Evolutionary conservation across 2,113 vertebrate species (phyloP).

Genomic region (Periophthalmus modestus): DNA sequence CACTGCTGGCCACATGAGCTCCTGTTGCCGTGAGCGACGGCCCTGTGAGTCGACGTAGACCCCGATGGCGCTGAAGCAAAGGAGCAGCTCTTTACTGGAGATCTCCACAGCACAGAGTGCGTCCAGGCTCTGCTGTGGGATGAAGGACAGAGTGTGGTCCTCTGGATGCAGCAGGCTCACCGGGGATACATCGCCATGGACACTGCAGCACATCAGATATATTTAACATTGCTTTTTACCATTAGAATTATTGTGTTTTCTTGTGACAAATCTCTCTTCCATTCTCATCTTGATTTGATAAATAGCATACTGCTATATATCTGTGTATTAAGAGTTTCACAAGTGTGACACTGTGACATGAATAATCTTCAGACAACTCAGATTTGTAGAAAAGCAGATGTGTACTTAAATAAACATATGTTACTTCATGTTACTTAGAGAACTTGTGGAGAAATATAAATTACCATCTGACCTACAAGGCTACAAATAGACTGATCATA

Average conservation of each 20-base stretch:
- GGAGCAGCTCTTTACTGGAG: conserved; percentile 93
- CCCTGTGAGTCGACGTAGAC: conserved; percentile 97
- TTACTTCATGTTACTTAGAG: not conserved
- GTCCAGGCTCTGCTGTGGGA: conserved; percentile 87
- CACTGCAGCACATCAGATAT: conserved; percentile 39
- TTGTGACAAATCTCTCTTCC: no score
- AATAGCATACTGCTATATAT: no score
- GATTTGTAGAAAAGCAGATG: no score
- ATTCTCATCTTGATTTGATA: no score
- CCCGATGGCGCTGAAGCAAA: conserved; percentile 96
- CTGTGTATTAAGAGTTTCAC: no score
- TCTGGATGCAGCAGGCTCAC: conserved; percentile 89
- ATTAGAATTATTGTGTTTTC: no score
- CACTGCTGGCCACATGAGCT: conserved; percentile 94
- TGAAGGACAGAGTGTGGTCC: conserved; percentile 94
- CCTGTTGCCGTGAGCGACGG: conserved; percentile 93
- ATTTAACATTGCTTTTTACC: no score
- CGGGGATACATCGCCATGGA: conserved; percentile 84
- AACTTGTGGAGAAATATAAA: not conserved
- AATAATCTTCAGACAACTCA: no score
- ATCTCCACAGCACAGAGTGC: conserved; percentile 97
- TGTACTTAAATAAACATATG: not conserved
- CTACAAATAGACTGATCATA: no score
- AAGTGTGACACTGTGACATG: no score
- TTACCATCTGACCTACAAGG: not conserved